Evolutionary conservation across 2,888 invertebrate genomes (phyloP).

Genomic region (Gryllus longicercus): DNA sequence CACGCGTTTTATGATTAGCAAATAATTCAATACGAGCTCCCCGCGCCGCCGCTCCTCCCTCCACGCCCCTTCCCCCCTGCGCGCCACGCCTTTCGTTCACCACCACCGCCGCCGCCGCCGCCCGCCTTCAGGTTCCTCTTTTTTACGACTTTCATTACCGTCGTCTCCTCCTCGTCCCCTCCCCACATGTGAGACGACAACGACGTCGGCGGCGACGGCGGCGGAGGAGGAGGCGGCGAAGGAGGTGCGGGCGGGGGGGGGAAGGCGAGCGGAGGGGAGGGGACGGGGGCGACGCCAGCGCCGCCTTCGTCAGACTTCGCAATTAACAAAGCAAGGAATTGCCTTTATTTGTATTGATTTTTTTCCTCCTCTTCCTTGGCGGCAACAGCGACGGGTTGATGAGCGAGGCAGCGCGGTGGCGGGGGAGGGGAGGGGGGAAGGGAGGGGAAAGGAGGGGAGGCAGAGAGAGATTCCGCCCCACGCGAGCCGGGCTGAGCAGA

Average conservation of each 20-base stretch:
- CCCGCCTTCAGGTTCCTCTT: background rate
- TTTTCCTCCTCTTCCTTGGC: background rate
- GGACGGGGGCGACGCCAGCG: background rate
- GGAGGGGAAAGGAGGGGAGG: constrained; percentile 12
- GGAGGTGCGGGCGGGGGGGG: background rate
- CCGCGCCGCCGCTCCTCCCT: background rate
- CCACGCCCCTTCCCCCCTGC: background rate
- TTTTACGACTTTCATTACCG: constrained; percentile 17
- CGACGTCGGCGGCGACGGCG: background rate
- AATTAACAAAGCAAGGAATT: constrained; percentile 17
- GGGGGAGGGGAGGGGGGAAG: background rate
- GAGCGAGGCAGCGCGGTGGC: constrained; percentile 5
- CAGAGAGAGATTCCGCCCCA: background rate
- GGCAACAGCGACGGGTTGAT: background rate
- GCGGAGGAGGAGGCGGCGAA: background rate
- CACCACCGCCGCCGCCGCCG: background rate
- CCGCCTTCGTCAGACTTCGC: constrained; percentile 17
- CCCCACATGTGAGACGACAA: background rate
- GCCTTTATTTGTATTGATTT: constrained; percentile 17
- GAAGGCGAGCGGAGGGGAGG: background rate
- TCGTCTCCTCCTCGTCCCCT: background rate
- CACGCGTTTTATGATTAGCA: constrained; percentile 19
- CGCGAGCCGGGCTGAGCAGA: background rate
- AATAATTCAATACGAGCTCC: constrained; percentile 20
- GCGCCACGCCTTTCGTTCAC: background rate